A percentile compares a stretch with the other conserved stretches of the same genome.
Evolutionary conservation across 2,797 vertebrate genomes (phyloP).

Genomic region (Lacerta bilineata): DNA sequence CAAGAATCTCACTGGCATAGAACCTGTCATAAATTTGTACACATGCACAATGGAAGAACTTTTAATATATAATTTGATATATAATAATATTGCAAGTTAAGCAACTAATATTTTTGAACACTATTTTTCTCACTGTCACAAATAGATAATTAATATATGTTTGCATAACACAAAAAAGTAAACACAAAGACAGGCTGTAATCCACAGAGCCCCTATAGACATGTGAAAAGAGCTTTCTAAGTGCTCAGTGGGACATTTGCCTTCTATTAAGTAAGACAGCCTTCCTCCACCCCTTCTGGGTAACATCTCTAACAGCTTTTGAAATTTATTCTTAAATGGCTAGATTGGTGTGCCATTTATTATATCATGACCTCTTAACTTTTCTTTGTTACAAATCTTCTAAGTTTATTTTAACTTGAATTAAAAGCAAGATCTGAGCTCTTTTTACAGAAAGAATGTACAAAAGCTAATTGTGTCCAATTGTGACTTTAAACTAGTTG

Average conservation of each 20-base stretch:
- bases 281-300: background rate
- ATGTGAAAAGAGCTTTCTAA: constrained; percentile 7
- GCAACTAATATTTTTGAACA: background rate
- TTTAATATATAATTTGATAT: constrained; percentile 50
- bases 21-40: background rate
- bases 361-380: constrained; percentile 1
- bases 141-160: constrained; percentile 46
- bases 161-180: constrained; percentile 30
- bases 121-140: constrained; percentile 25
- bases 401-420: constrained; percentile 17
- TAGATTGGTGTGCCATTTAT: background rate
- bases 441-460: constrained; percentile 46
- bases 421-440: constrained; percentile 44
- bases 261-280: background rate
- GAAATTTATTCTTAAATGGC: background rate
- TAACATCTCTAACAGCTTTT: background rate
- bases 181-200: background rate
- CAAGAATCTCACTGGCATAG: accelerated
- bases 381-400: constrained; percentile 25
- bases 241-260: constrained; percentile 5
- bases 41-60: background rate
- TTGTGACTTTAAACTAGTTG: constrained; percentile 57
- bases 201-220: background rate
- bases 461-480: constrained; percentile 51
- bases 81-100: constrained; percentile 23